Evolutionary conservation across 2,113 vertebrate species (phyloP), one percentile per base, ranked within the genome.

Genomic region (Furnarius figulus): DNA sequence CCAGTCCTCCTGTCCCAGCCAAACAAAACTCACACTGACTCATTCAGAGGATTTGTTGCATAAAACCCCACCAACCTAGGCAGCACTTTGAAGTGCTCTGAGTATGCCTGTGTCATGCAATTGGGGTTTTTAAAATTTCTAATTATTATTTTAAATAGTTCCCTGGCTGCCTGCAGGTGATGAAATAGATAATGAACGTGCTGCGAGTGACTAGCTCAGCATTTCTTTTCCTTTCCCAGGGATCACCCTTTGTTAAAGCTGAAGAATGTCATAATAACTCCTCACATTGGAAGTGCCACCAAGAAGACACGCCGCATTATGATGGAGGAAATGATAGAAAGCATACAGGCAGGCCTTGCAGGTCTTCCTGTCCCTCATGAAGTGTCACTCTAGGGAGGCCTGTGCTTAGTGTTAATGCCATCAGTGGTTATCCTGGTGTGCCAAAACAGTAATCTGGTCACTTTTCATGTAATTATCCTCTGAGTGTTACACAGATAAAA

Each of bases 241-340:
- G 96, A 97, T 77, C 97, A 98, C 63, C 97, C 97, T 65, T 86
- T 98, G 93, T 33, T 98, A 73, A 94, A 93, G 59, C 5, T 98
- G 93, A 95, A 93, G 91, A 98, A 98, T 10, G 40, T 98, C n/a
- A 79, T 89, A 44, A 40, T 98, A 79, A 98, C 97, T 31, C 98
- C 97, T 73, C 98, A 98, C 79, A 87, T 97, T 5, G 98, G 98
- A 67, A 96, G 97, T 46, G 97, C 97, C 68, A 98, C 97, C 67
- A 81, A 65, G 31, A 94, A 94, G 72, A 56, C 97, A 3, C 93
- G 92, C 21, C 11, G 7, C 37, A 25, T 73, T 8, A 97, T 98
- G 90, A 96, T 97, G 98, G 86, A 96, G 55, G 81, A 88, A 47
- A 91, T 98, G 97, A 50, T 33, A 10, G 94, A 95, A 76, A 98